Evolutionary conservation across 2,888 invertebrate genomes (phyloP).

Genomic region (Chymomyza caudatula): DNA sequence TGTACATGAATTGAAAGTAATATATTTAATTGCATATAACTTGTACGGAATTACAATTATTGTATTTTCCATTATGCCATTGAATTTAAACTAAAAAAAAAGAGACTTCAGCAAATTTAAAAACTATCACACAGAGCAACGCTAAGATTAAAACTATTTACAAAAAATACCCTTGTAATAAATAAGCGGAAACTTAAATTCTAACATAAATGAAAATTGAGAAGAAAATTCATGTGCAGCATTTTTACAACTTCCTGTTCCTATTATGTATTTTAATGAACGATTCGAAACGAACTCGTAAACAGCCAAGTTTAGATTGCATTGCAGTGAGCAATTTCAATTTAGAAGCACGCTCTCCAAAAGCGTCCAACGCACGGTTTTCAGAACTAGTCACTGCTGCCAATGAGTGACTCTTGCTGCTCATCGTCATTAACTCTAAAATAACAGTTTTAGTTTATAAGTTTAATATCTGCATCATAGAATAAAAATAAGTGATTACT

Average conservation of each 20-base stretch:
- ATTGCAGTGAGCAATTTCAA: conserved; percentile 60
- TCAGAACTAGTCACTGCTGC: conserved; percentile 70
- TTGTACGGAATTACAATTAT: not conserved
- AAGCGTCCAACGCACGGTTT: conserved; percentile 31
- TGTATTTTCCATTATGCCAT: not conserved
- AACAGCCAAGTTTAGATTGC: conserved; percentile 71
- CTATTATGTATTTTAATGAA: conserved; percentile 51
- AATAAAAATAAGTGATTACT: conserved; percentile 11
- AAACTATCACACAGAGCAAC: conserved; percentile 59
- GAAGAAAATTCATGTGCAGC: not conserved
- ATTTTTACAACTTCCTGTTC: conserved; percentile 11
- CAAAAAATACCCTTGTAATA: conserved; percentile 41
- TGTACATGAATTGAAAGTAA: not conserved
- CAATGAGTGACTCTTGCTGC: conserved; percentile 82
- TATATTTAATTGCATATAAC: not conserved
- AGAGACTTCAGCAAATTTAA: conserved; percentile 50
- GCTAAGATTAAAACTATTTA: conserved; percentile 57
- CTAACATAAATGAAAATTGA: conserved; percentile 18
- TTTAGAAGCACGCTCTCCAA: conserved; percentile 47
- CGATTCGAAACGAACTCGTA: conserved; percentile 73
- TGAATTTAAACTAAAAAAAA: not conserved
- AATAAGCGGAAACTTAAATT: conserved; percentile 33
- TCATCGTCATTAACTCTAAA: conserved; percentile 81
- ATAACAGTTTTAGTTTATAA: not conserved
- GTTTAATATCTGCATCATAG: not conserved